Percentiles rank a stretch among this genome's conserved stretches.
phyloP scores from a whole-genome alignment of 2,797 vertebrate genomes.

The Luscinia megarhynchos region DNA sequence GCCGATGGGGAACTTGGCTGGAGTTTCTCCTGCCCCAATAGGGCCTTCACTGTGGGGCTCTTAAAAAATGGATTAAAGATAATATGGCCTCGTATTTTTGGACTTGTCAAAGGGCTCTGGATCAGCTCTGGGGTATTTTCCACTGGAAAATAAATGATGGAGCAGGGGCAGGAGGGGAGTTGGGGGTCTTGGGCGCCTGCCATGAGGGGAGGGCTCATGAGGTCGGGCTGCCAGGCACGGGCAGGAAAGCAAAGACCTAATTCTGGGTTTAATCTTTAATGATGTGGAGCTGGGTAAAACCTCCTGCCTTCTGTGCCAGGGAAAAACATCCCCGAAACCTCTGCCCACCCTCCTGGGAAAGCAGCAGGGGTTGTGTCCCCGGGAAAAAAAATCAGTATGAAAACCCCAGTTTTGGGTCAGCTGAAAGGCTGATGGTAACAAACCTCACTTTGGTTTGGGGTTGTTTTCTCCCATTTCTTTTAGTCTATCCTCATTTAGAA shows the following conservation, averaged over 20 bases:
- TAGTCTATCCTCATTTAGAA: rapidly evolving
- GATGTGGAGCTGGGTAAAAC: not conserved
- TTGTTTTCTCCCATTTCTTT: not conserved
- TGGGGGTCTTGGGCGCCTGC: rapidly evolving
- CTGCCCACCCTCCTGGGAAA: not conserved
- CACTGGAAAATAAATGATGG: slow-evolving; percentile 38
- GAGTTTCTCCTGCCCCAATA: not conserved
- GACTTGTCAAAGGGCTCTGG: not conserved
- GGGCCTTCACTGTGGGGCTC: not conserved
- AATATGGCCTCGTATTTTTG: slow-evolving; percentile 44
- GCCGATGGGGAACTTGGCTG: slow-evolving; percentile 28
- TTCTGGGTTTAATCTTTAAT: not conserved
- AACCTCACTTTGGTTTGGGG: rapidly evolving
- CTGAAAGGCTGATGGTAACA: not conserved
- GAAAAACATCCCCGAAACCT: not conserved
- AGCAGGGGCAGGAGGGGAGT: not conserved
- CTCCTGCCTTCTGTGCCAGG: not conserved
- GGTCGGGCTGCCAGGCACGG: not conserved
- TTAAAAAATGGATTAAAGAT: slow-evolving; percentile 37
- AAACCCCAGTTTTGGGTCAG: not conserved
- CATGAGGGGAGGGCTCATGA: not conserved
- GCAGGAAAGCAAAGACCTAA: not conserved
- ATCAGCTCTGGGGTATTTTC: slow-evolving; percentile 31
- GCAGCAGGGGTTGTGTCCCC: not conserved
- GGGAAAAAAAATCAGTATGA: rapidly evolving